phyloP scores from a whole-genome alignment of 1,140 invertebrate genomes.

The Asobara japonica region DNA sequence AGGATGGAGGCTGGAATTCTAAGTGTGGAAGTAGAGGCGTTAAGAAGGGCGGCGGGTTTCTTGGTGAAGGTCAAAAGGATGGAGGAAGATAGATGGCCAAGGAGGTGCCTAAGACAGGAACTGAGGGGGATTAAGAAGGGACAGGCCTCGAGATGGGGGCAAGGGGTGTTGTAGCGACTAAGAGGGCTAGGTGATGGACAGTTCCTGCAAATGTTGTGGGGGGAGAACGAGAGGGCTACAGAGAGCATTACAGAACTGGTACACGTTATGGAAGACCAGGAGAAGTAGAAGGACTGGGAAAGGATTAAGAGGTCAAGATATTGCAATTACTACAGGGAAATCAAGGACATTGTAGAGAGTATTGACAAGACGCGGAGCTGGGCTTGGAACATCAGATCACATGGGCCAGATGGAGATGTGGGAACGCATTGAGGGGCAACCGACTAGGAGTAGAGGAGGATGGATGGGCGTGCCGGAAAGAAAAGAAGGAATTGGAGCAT shows the following conservation, averaged over 20 bases:
- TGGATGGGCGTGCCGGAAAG: neutral
- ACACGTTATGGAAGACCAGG: neutral
- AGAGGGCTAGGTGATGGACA: neutral
- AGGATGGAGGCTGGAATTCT: neutral
- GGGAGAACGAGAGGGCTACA: neutral
- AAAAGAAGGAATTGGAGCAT: no score
- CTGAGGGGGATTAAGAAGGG: neutral
- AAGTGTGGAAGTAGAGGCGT: neutral
- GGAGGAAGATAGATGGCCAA: no score
- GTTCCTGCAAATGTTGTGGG: neutral
- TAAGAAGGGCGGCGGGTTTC: no score
- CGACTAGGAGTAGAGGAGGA: neutral
- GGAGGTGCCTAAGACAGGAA: no score
- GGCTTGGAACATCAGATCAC: neutral
- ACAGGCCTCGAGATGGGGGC: no score
- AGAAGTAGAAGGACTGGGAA: neutral
- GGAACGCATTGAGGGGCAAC: no score
- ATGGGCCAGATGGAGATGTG: neutral
- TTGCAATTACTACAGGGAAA: no score
- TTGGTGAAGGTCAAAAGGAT: no score
- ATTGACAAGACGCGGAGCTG: neutral
- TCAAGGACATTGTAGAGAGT: neutral
- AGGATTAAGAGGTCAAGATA: neutral
- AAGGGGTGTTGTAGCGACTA: no score
- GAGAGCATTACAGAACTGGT: neutral